Evolutionary conservation across 2,113 vertebrate genomes (phyloP).

Genomic region (Nycticorax nycticorax): DNA sequence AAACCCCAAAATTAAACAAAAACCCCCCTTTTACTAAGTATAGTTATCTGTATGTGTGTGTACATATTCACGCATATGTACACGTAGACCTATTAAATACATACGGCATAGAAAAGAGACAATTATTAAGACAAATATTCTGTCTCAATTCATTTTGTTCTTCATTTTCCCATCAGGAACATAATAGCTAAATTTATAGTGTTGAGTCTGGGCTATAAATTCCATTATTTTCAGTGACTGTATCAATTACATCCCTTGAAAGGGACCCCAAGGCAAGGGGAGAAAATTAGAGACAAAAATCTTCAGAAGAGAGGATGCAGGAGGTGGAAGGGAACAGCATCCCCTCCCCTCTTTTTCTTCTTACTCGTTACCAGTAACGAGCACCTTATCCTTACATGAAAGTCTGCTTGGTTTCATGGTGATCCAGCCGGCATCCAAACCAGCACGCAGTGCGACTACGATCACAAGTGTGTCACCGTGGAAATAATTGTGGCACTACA

Average conservation of each 20-base stretch:
- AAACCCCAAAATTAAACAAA: background rate
- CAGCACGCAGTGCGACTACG: too few relatives aligned
- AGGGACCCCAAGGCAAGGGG: slow-evolving; percentile 53
- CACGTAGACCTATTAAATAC: slow-evolving; percentile 16
- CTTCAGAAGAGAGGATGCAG: slow-evolving; percentile 1
- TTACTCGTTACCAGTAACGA: background rate
- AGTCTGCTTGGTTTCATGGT: background rate
- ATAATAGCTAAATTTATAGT: slow-evolving; percentile 75
- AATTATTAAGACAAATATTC: slow-evolving; percentile 76
- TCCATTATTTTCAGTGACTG: slow-evolving; percentile 72
- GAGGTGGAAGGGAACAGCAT: background rate
- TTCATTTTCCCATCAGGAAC: slow-evolving; percentile 73
- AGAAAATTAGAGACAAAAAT: slow-evolving; percentile 58
- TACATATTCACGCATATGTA: background rate
- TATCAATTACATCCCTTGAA: slow-evolving; percentile 70
- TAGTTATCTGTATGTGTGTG: background rate
- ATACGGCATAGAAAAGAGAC: slow-evolving; percentile 62
- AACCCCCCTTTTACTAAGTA: rapidly evolving
- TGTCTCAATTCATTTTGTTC: slow-evolving; percentile 75
- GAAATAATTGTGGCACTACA: background rate
- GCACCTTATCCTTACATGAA: background rate
- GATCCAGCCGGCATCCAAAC: background rate
- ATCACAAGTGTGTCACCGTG: background rate
- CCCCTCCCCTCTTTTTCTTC: background rate
- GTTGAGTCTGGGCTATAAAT: slow-evolving; percentile 72